Evolutionary conservation across 2,113 vertebrate species (phyloP).

Genomic region (Tetrax tetrax): DNA sequence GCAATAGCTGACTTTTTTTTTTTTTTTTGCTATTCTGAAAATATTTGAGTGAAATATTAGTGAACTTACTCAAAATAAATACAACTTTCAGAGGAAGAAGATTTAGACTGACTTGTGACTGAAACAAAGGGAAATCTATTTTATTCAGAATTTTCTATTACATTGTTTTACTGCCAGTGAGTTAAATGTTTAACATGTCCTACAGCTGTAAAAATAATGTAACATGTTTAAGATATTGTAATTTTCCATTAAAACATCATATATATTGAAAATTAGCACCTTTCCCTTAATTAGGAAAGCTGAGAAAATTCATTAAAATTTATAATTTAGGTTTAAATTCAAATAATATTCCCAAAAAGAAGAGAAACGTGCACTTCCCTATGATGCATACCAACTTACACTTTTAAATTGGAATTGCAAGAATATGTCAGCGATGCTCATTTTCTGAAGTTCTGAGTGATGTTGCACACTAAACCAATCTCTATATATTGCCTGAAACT

Average conservation of each 20-base stretch:
- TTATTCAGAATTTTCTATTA: neutral
- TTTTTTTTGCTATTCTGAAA: neutral
- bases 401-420: neutral
- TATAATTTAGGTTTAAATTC: neutral
- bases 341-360: neutral
- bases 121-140: neutral
- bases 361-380: neutral
- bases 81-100: neutral
- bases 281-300: neutral
- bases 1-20: neutral
- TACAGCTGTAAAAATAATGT: neutral
- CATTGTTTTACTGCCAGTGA: neutral
- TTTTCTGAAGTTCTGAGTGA: neutral
- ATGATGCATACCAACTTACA: rapidly evolving
- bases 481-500: neutral
- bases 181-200: neutral
- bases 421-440: neutral
- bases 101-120: neutral
- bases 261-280: neutral
- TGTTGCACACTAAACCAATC: neutral
- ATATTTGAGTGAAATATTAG: neutral
- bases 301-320: neutral
- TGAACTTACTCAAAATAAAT: neutral
- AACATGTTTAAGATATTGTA: neutral
- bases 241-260: neutral